These are phyloP conservation scores for Pseudanteris insignis DNA, from an alignment of 2,888 invertebrate genomes.

Conservation along the genomic window DNA sequence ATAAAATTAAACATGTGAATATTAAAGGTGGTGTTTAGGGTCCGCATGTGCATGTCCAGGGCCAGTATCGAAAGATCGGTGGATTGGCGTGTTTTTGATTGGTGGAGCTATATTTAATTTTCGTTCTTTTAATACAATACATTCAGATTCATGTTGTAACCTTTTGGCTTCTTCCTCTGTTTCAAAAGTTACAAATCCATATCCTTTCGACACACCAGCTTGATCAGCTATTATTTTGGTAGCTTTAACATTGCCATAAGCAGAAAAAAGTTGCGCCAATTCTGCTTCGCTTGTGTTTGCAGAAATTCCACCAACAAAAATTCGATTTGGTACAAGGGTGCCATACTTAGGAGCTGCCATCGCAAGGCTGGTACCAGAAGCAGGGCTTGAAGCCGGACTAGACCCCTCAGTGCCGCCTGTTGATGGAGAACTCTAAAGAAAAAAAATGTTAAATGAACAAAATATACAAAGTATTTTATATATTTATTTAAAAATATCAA, in stretches of 20 bases:
- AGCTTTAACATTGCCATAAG: slow-evolving; percentile 88
- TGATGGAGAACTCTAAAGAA: slow-evolving; percentile 55
- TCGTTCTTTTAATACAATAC: slow-evolving; percentile 80
- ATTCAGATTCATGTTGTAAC: slow-evolving; percentile 77
- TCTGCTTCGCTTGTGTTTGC: slow-evolving; percentile 93
- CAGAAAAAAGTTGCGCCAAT: slow-evolving; percentile 88
- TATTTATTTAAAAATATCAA: too few relatives aligned
- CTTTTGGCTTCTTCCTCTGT: slow-evolving; percentile 85
- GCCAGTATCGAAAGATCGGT: slow-evolving; percentile 68
- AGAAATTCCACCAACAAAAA: slow-evolving; percentile 96
- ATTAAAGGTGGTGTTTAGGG: slow-evolving; percentile 68
- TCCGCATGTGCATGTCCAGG: slow-evolving; percentile 69
- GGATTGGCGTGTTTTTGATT: slow-evolving; percentile 80
- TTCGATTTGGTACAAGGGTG: slow-evolving; percentile 91
- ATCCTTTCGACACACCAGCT: slow-evolving; percentile 94
- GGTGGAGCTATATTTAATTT: slow-evolving; percentile 88
- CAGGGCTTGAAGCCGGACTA: slow-evolving; percentile 65
- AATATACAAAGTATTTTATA: too few relatives aligned
- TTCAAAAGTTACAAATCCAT: slow-evolving; percentile 88
- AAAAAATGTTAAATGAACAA: neutral
- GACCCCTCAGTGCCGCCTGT: slow-evolving; percentile 65
- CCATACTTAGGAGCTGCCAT: slow-evolving; percentile 69
- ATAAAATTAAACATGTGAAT: slow-evolving; percentile 66
- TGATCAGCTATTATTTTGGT: slow-evolving; percentile 95
- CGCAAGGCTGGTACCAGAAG: slow-evolving; percentile 60